phyloP scores from a whole-genome alignment of 2,113 vertebrate species.

The Nothocercus nigrocapillus region DNA sequence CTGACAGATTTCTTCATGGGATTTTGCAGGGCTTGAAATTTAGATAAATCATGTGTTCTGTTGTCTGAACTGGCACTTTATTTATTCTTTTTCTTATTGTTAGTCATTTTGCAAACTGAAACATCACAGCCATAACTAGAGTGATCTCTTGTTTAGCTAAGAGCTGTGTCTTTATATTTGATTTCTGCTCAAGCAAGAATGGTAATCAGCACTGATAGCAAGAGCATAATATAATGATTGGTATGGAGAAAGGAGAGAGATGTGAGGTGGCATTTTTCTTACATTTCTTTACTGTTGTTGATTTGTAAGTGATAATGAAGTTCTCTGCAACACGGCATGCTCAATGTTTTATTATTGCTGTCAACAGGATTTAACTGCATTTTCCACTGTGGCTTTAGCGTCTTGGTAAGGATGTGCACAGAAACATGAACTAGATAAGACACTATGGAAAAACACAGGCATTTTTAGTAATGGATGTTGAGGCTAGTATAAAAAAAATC shows the following conservation, averaged over 20 bases:
- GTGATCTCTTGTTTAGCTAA: constrained; percentile 43
- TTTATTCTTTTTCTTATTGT: background rate
- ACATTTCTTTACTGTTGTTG: background rate
- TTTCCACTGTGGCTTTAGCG: constrained; percentile 68
- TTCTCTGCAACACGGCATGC: constrained; percentile 57
- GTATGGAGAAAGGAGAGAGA: background rate
- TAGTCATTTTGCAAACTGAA: constrained; percentile 53
- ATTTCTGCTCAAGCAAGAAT: background rate
- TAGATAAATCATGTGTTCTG: constrained; percentile 20
- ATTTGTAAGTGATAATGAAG: constrained; percentile 55
- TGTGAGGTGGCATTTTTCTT: background rate
- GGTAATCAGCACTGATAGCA: background rate
- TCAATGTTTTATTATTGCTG: constrained; percentile 61
- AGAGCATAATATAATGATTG: background rate
- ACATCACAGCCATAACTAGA: constrained; percentile 38
- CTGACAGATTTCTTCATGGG: constrained; percentile 41
- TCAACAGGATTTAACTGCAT: constrained; percentile 57
- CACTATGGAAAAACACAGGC: background rate
- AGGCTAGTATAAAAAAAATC: background rate
- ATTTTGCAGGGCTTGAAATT: constrained; percentile 42
- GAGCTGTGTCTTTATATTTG: background rate
- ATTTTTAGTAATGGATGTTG: background rate
- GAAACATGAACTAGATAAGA: constrained; percentile 61
- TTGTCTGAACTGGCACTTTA: constrained; percentile 20
- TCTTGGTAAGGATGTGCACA: constrained; percentile 49